phyloP scores from a whole-genome alignment of 2,797 vertebrate genomes.

The Cyclura pinguis region DNA sequence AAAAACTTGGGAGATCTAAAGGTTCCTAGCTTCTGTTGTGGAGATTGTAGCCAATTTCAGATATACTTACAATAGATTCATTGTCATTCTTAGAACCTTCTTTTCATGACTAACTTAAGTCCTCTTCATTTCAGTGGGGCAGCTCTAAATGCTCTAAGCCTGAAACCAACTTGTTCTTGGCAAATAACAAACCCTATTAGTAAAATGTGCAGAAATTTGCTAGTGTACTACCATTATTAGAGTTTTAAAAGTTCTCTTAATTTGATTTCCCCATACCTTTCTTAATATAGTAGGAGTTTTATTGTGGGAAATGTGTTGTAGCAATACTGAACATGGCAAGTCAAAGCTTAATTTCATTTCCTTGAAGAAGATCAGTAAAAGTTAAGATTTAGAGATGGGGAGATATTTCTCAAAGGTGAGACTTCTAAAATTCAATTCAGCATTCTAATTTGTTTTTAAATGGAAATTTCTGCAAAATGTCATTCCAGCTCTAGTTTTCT shows the following conservation, averaged over 20 bases:
- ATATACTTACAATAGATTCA: too few relatives aligned
- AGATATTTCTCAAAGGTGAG: neutral
- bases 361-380: neutral
- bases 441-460: neutral
- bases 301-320: too few relatives aligned
- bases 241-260: neutral
- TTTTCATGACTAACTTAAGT: neutral
- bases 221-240: neutral
- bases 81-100: neutral
- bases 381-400: neutral
- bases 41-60: neutral
- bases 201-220: neutral
- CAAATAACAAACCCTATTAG: neutral
- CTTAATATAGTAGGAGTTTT: neutral
- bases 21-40: neutral
- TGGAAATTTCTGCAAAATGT: neutral
- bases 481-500: neutral
- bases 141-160: neutral
- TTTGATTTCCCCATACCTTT: neutral
- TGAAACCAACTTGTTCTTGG: neutral
- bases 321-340: neutral
- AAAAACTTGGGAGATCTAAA: neutral
- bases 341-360: neutral
- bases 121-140: neutral
- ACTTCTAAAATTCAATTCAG: neutral